Conservation (phyloP, 2,113 vertebrate species). For the Bubo bubo region DNA sequence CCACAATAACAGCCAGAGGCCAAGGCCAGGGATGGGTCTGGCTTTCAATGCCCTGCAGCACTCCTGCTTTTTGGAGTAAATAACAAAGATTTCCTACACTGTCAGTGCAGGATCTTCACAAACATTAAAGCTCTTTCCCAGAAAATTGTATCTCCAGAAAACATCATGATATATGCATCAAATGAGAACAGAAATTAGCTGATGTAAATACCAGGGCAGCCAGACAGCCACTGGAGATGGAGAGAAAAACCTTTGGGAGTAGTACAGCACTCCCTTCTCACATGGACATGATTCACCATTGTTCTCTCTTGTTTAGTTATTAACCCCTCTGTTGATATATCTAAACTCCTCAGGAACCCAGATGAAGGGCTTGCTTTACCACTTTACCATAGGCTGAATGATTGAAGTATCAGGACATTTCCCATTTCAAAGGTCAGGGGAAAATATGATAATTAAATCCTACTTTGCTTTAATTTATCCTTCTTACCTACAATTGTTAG, state of each 20-base stretch:
- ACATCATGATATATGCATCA: not conserved
- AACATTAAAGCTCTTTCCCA: not conserved
- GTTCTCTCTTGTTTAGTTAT: not conserved
- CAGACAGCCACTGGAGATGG: not conserved
- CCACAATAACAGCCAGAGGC: not conserved
- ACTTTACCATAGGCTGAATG: not conserved
- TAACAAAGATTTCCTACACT: not conserved
- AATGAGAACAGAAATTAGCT: not conserved
- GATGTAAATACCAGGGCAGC: not conserved
- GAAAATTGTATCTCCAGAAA: not conserved
- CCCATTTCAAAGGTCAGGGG: not conserved
- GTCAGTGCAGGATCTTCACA: not conserved
- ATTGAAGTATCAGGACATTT: not conserved
- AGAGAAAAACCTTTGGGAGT: not conserved
- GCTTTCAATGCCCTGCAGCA: not conserved
- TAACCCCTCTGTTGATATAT: not conserved
- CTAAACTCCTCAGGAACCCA: not conserved
- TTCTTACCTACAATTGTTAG: not conserved
- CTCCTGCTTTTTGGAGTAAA: not conserved
- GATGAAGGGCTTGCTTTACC: not conserved
- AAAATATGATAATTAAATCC: not conserved
- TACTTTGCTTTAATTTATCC: not conserved
- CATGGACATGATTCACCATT: not conserved
- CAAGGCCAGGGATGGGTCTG: not conserved
- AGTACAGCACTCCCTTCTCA: not conserved